Evolutionary conservation across 2,797 vertebrate genomes (phyloP), one percentile per base, ranked within the genome.

Genomic region (Channallabes apus): DNA sequence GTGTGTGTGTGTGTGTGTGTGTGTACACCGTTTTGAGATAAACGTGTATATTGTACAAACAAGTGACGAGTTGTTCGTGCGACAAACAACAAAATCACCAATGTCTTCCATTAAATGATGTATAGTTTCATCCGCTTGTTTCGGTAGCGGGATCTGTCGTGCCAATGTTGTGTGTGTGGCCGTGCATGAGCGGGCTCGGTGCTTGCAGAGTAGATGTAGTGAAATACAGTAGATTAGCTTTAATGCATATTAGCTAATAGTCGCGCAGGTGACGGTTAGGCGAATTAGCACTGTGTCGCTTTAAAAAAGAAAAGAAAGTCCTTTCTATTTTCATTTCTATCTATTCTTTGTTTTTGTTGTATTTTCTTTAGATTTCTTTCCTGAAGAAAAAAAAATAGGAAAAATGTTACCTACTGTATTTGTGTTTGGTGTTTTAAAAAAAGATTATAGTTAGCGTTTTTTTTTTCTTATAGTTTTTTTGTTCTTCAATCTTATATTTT

Each of bases 31-130:
- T 95, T 95, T 94, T 95, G 92, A 95, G 93, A 92, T 94, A 94
- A 94, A 92, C 88, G 88, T 95, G 94, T 96, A 95, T 93, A 97
- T 99, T 99, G 97, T 98, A 98, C 91, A 96, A 99, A 98, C 97
- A 97, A 97, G 97, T 96, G 95, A 97, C 97, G 96, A 98, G 98
- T 99, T 99, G 98, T 99, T 99, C 96, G 96, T 86, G 86, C 80
- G 86, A 89, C 97, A 97, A 99, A 97, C 98, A 99, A 98, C 98
- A 99, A 99, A 98, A 99, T 99, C 98, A 99, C 98, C 97, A 98
- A 99, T 97, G 98, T 99, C 98, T 99, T 99, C 98, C 98, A 99
- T 99, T 99, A 97, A 98, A 96, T 98, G 96, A 97, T 97, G 97
- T 99, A 99, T 99, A 99, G 98, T 97, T 96, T 97, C 97, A 96